Conservation (phyloP, 2,888 invertebrate species). For the Orchestes rusci region DNA sequence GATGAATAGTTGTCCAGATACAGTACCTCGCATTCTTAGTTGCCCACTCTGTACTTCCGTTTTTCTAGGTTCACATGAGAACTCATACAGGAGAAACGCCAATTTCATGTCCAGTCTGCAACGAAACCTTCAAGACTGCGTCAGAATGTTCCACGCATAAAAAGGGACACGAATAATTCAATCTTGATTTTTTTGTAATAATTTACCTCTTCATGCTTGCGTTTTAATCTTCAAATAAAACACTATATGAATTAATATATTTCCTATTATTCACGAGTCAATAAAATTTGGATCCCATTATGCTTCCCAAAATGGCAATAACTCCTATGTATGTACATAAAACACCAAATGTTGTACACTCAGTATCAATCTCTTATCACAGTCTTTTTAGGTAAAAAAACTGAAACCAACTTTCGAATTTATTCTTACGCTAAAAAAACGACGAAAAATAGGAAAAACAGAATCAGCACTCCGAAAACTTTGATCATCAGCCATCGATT, state of each 20-base stretch:
- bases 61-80: constrained; percentile 29
- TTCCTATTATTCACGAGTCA: no score
- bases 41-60: no score
- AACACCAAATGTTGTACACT: no score
- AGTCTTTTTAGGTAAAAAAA: no score
- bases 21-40: no score
- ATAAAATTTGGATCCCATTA: no score
- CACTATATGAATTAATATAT: neutral
- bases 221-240: neutral
- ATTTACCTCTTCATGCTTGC: neutral
- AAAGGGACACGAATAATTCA: constrained; percentile 34
- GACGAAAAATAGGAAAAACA: constrained; percentile 98
- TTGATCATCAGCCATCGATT: constrained; percentile 99
- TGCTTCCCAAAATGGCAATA: no score
- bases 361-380: no score
- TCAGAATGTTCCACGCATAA: constrained; percentile 39
- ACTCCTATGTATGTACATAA: no score
- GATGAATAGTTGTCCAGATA: no score
- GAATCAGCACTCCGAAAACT: constrained; percentile 95
- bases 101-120: constrained; percentile 38
- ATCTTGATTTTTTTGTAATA: neutral
- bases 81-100: constrained; percentile 41
- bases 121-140: constrained; percentile 38
- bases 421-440: constrained; percentile 88
- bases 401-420: no score